Percentiles rank a stretch among this genome's conserved stretches.
phyloP scores from a whole-genome alignment of 1,140 invertebrate genomes.

The Plectus sambesii region DNA sequence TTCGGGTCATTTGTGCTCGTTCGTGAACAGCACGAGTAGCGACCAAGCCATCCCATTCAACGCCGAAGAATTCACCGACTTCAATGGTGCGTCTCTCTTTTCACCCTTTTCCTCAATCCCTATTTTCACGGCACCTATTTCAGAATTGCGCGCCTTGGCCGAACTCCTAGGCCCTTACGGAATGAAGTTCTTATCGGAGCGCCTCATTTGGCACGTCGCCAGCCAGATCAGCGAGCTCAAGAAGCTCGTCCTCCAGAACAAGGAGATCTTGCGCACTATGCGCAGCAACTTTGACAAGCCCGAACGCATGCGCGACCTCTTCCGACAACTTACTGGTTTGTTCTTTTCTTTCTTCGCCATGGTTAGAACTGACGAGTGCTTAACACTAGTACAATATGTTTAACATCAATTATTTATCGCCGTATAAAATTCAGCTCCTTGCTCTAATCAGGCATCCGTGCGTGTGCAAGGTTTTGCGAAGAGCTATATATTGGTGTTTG shows the following conservation, averaged over 20 bases:
- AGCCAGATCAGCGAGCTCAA: constrained; percentile 94
- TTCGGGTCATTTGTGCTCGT: constrained; percentile 87
- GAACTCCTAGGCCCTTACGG: constrained; percentile 96
- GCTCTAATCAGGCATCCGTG: no score
- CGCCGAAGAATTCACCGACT: constrained; percentile 94
- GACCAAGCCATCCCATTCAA: constrained; percentile 73
- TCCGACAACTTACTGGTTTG: no score
- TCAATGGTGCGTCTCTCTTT: constrained; percentile 55
- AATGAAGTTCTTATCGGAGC: constrained; percentile 90
- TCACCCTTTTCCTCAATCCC: constrained; percentile 1
- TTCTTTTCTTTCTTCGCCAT: no score
- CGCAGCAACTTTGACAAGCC: constrained; percentile 92
- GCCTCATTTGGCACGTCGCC: constrained; percentile 92
- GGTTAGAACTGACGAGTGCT: no score
- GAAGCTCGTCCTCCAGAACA: constrained; percentile 71
- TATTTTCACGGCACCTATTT: constrained; percentile 10
- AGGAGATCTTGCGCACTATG: constrained; percentile 73
- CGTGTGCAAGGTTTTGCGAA: no score
- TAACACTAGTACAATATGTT: no score
- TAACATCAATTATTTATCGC: no score
- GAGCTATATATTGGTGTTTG: no score
- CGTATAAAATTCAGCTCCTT: no score
- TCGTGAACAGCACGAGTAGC: constrained; percentile 60
- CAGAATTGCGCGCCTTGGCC: constrained; percentile 81
- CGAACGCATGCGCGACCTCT: constrained; percentile 95